Conservation (phyloP, 2,888 invertebrate species). For the Sarcophaga subvicina region DNA sequence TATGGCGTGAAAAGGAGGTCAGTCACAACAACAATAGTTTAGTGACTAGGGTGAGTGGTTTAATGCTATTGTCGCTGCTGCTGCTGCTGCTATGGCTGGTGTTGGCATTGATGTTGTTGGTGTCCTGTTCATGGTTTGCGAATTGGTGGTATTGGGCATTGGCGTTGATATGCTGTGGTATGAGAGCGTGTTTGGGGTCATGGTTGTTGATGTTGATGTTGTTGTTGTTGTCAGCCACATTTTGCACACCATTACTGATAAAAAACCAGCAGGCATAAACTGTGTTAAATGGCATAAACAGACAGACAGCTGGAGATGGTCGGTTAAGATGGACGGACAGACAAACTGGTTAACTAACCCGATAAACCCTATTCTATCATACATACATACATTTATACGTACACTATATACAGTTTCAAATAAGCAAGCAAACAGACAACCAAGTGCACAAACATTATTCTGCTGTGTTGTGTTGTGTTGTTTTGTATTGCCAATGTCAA, state of each 20-base stretch:
- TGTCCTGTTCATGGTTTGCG: background rate
- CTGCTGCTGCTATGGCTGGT: background rate
- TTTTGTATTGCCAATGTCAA: conserved; percentile 59
- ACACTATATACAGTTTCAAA: background rate
- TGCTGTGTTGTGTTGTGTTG: conserved; percentile 32
- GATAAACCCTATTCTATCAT: no score
- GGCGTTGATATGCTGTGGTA: conserved; percentile 56
- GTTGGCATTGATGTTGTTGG: conserved; percentile 1
- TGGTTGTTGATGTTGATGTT: conserved; percentile 55
- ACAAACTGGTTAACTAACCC: background rate
- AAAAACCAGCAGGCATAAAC: conserved; percentile 62
- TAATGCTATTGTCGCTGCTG: conserved; percentile 6
- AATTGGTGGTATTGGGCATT: conserved; percentile 32
- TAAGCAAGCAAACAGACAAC: conserved; percentile 16
- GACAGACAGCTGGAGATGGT: background rate
- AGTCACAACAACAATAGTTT: background rate
- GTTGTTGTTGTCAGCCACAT: conserved; percentile 68
- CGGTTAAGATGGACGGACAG: background rate
- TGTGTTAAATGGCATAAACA: conserved; percentile 47
- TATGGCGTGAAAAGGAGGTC: conserved; percentile 46
- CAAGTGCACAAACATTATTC: background rate
- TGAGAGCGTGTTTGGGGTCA: conserved; percentile 62
- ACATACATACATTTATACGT: no score
- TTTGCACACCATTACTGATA: conserved; percentile 69
- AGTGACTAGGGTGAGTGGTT: background rate